Evolutionary conservation across 2,888 invertebrate species (phyloP), one percentile per base, ranked within the genome.

Genomic region (Acanthosepion esculentum): DNA sequence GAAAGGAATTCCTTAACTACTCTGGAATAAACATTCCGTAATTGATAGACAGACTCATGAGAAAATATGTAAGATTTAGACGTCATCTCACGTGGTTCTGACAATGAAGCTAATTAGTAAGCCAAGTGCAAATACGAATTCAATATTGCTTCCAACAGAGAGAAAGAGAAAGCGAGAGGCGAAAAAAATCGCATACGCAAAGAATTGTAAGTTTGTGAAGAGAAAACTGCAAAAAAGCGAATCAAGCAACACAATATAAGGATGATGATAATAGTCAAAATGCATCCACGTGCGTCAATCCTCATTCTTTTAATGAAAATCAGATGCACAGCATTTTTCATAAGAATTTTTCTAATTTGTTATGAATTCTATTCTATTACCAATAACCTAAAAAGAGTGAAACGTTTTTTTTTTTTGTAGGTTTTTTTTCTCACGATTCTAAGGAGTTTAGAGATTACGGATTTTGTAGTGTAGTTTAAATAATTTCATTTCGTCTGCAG

Each of bases 21-120:
- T n/a, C 78, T 78, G 29, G 29, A 78, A 78, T 78, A 29, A 78
- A 29, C 78, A 78, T 78, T 78, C 78, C 78, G 12, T 78, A 78
- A 78, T 78, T 78, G 78, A 78, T 29, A 78, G 78, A 78, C 78
- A 78, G 78, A 78, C 78, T 78, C 78, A 29, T 29, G 78, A 78
- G 78, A 78, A 78, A 78, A 78, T 78, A 78, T 78, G 78, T 78
- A 78, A 78, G 78, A 78, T 78, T 78, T 78, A 78, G 78, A 78
- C 78, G 29, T 78, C 78, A 78, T n/a, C 78, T 78, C 78, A 29
- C 78, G 78, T 29, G 12, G 78, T 78, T 78, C 78, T 78, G 78
- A 78, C 78, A 78, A 78, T 78, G 78, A 78, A 78, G 78, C n/a
- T 78, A 78, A 78, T 78, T 78, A 78, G 78, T 78, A 78, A 78